Base-by-base conservation (phyloP, 2,888 invertebrate genomes). In the Rapana venosa region DNA sequence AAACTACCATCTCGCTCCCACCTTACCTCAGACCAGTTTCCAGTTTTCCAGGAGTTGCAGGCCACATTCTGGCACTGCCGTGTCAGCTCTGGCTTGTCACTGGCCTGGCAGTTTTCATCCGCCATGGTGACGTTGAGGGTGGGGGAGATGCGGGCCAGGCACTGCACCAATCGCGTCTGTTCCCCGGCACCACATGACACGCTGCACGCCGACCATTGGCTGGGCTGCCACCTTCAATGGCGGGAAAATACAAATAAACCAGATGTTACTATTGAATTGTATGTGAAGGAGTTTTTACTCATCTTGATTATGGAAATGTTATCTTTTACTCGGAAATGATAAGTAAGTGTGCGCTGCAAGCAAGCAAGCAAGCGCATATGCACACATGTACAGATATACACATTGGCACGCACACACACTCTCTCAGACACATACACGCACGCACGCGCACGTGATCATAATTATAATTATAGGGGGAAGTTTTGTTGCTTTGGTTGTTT, bases 141-240 rank as follows among this genome's bases (percentile, higher is more conserved):
- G 0, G 97, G 95, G 26, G 97, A 97, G 83, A 97, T 96, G 92
- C 97, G 96, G 94, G 97, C 97, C 91, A 97, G 97, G 96, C 98
- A 98, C 91, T 97, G 97, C 26, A 98, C 97, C 77, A 97, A 97
- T 90, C 98, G 97, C 0, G 97, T 97, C 94, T 97, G 97, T 32
- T 97, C 97, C 0, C 98, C 98, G 35, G 97, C 97, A 0, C 98
- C 98, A 95, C 98, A 98, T 5, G 97, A 97, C 30, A 96, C 97
- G 20, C 97, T 97, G 94, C 98, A 98, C 0, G 97, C 97, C 30
- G 97, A 97, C 98, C 98, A 98, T n/a, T 97, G 97, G 0, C 97
- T 97, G 0, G 97, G 97, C 88, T 97, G 97, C 98, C 98, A 98
- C 92, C 98, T 97, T 93, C 0, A 66, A 15, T 20, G 22, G 26